Base-by-base conservation (phyloP, 2,113 vertebrate genomes). In the Puntigrus tetrazona region DNA sequence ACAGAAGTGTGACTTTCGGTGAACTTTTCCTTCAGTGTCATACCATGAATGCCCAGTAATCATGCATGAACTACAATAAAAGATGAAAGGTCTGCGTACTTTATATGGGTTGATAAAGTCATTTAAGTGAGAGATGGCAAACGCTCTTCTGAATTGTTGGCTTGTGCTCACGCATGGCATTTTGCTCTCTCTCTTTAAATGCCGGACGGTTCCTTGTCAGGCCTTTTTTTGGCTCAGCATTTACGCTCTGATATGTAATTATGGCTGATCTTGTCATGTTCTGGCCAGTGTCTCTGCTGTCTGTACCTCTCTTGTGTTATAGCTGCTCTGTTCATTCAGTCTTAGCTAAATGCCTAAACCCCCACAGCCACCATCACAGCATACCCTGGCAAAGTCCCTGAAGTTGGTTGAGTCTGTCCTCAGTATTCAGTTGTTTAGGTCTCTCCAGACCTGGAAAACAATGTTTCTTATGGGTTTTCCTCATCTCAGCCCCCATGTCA, bases 311-410 rank as follows among this genome's bases (percentile, higher is more conserved):
- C 83, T 82, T 78, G 90, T 89, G 87, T 91, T 89, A 91, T 76
- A 74, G 90, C 90, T 91, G 90, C 85, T 89, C 90, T 89, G 90
- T 88, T 86, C 61, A 78, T 89, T 89, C 87, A 89, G 87, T 88
- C 43, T 82, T 88, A 88, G 76, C 31, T 80, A 79, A 34, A 79
- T 74, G 59, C 70, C 57, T 47, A 61, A 80, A 29, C 61, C 67
- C 10, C 67, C 34, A 38, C 65, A 69, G 9, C 50, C 47, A 27
- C 22, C 8, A 43, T 52, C 75, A 36, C 11, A 65, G 41, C 34
- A 41, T 22, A 61, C 34, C 29, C 5, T 18, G 9, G 55, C 8
- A 61, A 43, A 27, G 18, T 20, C 29, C 25, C 77, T 78, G 77
- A 3, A 41, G 22, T 61, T 61, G 76, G 76, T 38, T 41, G 36